Conservation (phyloP, 2,888 invertebrate species). For the Agrilus biguttatus region DNA sequence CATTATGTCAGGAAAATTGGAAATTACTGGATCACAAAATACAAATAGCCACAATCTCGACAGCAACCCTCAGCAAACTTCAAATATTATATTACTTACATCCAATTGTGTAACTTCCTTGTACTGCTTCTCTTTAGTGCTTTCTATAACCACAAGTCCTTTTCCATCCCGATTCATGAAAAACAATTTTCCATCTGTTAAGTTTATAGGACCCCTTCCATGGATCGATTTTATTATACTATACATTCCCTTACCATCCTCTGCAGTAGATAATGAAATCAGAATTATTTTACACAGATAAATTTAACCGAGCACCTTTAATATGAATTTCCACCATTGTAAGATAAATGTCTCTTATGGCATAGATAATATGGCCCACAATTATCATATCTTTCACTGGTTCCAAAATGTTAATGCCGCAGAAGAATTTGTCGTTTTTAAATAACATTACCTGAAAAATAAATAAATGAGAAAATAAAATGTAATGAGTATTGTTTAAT, state of each 20-base stretch:
- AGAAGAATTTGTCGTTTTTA: constrained; percentile 36
- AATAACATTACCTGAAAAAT: constrained; percentile 38
- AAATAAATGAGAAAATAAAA: not conserved
- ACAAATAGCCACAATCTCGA: no score
- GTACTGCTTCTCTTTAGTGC: constrained; percentile 32
- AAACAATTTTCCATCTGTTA: constrained; percentile 32
- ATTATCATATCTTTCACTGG: constrained; percentile 47
- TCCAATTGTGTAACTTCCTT: constrained; percentile 38
- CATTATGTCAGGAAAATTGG: no score
- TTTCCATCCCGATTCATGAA: constrained; percentile 40
- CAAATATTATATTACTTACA: constrained; percentile 25
- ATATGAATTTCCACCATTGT: constrained; percentile 39
- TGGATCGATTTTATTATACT: constrained; percentile 38
- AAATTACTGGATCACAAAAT: no score
- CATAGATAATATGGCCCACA: constrained; percentile 39
- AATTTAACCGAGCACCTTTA: constrained; percentile 28
- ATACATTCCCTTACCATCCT: constrained; percentile 25
- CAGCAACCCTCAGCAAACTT: no score
- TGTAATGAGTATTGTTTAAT: not conserved
- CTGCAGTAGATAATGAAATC: constrained; percentile 1
- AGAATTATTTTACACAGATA: constrained; percentile 7
- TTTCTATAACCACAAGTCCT: constrained; percentile 38
- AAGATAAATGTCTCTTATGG: constrained; percentile 46
- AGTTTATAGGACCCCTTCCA: constrained; percentile 40
- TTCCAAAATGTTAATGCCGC: constrained; percentile 40